Evolutionary conservation across 1,140 invertebrate genomes (phyloP), one percentile per base, ranked within the genome.

Genomic region (Caenorhabditis briggsae): DNA sequence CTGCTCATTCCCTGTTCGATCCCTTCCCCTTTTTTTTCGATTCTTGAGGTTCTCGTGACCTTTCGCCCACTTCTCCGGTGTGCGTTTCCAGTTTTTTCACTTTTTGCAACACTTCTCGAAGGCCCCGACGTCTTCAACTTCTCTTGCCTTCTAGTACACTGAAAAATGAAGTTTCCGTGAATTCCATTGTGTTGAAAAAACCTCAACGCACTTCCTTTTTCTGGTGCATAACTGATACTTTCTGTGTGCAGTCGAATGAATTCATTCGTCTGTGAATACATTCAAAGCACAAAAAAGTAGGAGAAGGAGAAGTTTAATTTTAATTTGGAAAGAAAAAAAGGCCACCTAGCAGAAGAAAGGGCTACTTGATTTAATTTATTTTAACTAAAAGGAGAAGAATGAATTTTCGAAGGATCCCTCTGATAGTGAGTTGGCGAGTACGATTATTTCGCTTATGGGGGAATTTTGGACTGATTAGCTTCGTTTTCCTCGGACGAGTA

Each of bases 191-290:
- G 70, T 78, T 53, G 70, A 46, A 12, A 46, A 33, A 12, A 46
- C 2, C 41, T 50, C 11, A 53, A 41, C 70, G 70, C n/a, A 78
- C 70, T 78, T 78, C 70, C 70, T 78, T 78, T 78, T 50, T n/a
- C 20, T n/a, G 70, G 70, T 78, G 70, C 70, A 78, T 78, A 78
- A 78, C 70, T 78, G 70, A 78, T 78, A 78, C 20, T 78, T 25
- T 78, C 20, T 70, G 64, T 70, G 11, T 8, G 20, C 5, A 23
- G 11, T 14, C 6, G 46, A 48, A 53, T 33, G 7, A 46, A 41
- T 9, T 2, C 14, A 23, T 53, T n/a, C 8, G 41, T 33, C 25
- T 65, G 48, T 78, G 9, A 70, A 46, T 61, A 61, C 20, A 46
- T 23, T 78, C 70, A 78, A 78, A 48, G 70, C 70, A 78, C 46